Percentiles rank a stretch among this genome's conserved stretches.
Evolutionary conservation across 2,113 vertebrate species (phyloP).

Genomic region (Piaya cayana): DNA sequence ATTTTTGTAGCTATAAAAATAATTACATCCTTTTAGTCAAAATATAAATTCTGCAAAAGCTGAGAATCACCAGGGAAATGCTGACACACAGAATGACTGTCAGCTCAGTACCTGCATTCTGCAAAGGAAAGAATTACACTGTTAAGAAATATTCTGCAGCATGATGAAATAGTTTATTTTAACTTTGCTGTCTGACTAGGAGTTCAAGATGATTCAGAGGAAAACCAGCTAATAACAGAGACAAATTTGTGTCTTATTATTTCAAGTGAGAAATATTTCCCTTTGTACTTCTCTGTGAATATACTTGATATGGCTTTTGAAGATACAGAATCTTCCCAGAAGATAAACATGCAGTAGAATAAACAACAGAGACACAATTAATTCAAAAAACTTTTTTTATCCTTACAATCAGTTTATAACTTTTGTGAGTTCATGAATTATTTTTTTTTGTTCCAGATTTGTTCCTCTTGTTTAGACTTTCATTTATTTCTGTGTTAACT

Average conservation of each 20-base stretch:
- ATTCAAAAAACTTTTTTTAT: neutral
- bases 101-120: conserved; percentile 30
- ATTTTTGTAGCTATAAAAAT: neutral
- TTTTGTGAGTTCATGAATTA: neutral
- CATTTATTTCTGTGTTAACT: conserved; percentile 48
- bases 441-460: conserved; percentile 47
- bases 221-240: conserved; percentile 53
- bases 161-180: conserved; percentile 62
- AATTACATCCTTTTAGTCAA: neutral
- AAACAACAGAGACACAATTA: neutral
- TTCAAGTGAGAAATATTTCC: conserved; percentile 50
- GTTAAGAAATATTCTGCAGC: conserved; percentile 40
- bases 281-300: neutral
- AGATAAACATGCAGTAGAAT: conserved; percentile 3
- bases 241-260: conserved; percentile 20
- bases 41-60: conserved; percentile 4
- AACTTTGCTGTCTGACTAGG: conserved; percentile 50
- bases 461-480: conserved; percentile 22
- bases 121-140: conserved; percentile 58
- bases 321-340: conserved; percentile 10
- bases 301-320: neutral
- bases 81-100: neutral
- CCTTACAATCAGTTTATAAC: conserved; percentile 5
- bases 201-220: conserved; percentile 60
- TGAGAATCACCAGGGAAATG: neutral